phyloP scores from a whole-genome alignment of 2,888 invertebrate genomes.

The Chloroclystis v-ata region DNA sequence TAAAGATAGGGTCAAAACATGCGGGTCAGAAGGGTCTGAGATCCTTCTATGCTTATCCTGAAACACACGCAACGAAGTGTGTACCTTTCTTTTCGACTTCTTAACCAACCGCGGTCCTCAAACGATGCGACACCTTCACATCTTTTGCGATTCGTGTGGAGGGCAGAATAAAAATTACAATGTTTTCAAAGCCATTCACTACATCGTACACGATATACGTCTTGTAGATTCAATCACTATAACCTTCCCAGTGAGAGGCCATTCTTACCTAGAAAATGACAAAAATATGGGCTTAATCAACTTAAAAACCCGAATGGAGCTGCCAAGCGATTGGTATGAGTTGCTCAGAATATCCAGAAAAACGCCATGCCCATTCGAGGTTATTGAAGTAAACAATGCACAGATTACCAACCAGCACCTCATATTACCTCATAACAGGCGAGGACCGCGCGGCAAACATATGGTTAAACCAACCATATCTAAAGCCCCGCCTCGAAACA shows the following conservation, averaged over 20 bases:
- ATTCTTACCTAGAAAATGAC: conserved; percentile 2
- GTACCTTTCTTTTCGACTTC: background rate
- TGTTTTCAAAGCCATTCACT: background rate
- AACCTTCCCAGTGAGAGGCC: background rate
- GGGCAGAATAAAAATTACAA: background rate
- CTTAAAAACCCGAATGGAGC: background rate
- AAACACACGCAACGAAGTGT: conserved; percentile 2
- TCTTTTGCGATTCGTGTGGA: background rate
- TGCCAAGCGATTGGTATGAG: background rate
- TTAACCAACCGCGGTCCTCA: background rate
- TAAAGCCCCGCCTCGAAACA: no score
- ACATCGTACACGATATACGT: background rate
- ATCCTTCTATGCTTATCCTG: conserved; percentile 1
- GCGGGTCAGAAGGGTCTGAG: no score
- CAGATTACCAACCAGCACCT: no score
- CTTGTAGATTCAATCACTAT: background rate
- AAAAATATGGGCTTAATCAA: conserved; percentile 1
- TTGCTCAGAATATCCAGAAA: background rate
- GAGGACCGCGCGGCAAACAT: no score
- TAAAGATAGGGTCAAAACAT: no score
- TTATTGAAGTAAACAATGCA: background rate
- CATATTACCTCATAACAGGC: no score
- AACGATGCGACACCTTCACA: background rate
- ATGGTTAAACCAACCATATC: no score
- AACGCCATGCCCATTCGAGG: background rate